Conservation (phyloP, 1,140 invertebrate species). For the Drosophila azteca region DNA sequence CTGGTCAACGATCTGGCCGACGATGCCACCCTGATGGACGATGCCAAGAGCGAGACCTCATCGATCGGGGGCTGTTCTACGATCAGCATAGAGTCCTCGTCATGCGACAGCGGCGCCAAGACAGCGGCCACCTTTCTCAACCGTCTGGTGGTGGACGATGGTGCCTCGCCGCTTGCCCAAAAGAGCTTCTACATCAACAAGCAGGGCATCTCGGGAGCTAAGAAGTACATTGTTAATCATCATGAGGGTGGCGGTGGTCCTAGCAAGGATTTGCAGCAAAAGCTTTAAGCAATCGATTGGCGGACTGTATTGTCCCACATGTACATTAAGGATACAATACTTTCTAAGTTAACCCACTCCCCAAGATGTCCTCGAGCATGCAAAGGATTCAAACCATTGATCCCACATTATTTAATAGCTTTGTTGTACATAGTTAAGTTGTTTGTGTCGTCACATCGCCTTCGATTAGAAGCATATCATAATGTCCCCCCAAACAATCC, state of each 20-base stretch:
- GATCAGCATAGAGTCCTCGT: conserved; percentile 73
- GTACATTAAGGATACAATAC: conserved; percentile 4
- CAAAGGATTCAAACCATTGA: not conserved
- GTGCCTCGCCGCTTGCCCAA: conserved; percentile 52
- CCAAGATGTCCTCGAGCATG: too few species aligned
- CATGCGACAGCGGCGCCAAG: conserved; percentile 70
- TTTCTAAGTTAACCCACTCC: too few species aligned
- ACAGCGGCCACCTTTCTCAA: conserved; percentile 69
- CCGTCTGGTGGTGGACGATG: conserved; percentile 64
- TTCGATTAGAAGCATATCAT: conserved; percentile 51
- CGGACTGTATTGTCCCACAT: conserved; percentile 32
- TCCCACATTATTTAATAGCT: conserved; percentile 45
- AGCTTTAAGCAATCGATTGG: conserved; percentile 62
- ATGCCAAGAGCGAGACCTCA: conserved; percentile 77
- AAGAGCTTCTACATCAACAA: conserved; percentile 77
- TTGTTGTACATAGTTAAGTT: conserved; percentile 72
- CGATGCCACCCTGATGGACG: conserved; percentile 78
- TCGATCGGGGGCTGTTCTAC: conserved; percentile 74
- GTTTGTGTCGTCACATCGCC: conserved; percentile 27
- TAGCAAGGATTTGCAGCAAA: conserved; percentile 66
- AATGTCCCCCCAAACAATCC: not conserved
- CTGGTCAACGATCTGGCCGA: conserved; percentile 69
- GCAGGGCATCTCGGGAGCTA: conserved; percentile 68
- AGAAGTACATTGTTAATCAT: conserved; percentile 66
- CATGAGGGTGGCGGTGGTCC: conserved; percentile 51